Base-by-base conservation (phyloP, 2,113 vertebrate species). In the Promerops cafer region DNA sequence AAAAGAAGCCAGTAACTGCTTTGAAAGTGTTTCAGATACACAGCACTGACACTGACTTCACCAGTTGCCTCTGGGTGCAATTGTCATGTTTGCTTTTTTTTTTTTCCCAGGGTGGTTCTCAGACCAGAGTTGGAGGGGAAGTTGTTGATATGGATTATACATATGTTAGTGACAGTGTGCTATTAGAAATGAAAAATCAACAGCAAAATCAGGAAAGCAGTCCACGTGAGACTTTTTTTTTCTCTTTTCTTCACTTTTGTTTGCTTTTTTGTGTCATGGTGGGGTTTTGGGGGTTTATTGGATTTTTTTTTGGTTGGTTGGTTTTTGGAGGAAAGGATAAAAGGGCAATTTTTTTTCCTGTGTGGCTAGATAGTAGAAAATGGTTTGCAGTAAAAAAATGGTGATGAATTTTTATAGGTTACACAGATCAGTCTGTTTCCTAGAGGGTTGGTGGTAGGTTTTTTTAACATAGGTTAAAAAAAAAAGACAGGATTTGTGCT, bases 121-220 rank as follows among this genome's bases (percentile, higher is more conserved):
- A 97, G 64, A 72, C 97, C 85, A 96, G 92, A 97, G 64, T 56
- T n/a, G 96, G 92, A 61, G 95, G 65, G 23, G 99, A 99, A 45
- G 97, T 96, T 16, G 89, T 96, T 61, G 99, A 99, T 85, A 98
- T 97, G 42, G 99, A 99, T 97, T 98, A 98, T 93, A 99, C 99
- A 0, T 99, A 98, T 93, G 98, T 99, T 90, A 99, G 98, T 96
- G 99, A 99, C 95, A 99, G 98, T 61, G 33, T 99, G 44, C 98
- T 99, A 31, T 78, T 98, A 52, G 98, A 98, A 96, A 69, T 90
- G 88, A 98, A 96, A 84, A 97, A 91, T 83, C 96, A 96, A 66
- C 97, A 98, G 17, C 89, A 96, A n/a, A 94, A 66, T n/a, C 75
- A 88, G 83, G 83, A 84, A 77, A 94, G 91, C 86, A 66, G 72